These are phyloP conservation scores for Cylloceria caligata DNA, from an alignment of 2,888 invertebrate genomes.

Conservation along the genomic window DNA sequence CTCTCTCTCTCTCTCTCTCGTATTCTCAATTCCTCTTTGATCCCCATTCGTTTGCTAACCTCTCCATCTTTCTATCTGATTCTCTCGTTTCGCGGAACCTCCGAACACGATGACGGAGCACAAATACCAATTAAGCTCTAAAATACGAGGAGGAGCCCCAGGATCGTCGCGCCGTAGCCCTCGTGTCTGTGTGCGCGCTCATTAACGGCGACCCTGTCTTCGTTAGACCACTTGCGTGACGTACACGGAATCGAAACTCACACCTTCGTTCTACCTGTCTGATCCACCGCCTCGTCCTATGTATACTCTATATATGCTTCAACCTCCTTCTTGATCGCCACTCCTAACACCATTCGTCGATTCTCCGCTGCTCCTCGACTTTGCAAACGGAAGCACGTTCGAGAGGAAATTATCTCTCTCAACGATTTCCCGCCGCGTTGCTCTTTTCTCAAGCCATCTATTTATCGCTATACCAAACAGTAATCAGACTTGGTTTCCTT, in stretches of 20 bases:
- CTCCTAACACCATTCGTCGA: conserved; percentile 28
- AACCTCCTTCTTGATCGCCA: conserved; percentile 18
- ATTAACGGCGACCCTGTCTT: conserved; percentile 62
- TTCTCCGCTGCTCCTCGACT: conserved; percentile 18
- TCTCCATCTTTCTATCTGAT: conserved; percentile 36
- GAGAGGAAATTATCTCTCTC: conserved; percentile 53
- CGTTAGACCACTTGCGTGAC: conserved; percentile 63
- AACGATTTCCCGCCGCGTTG: conserved; percentile 44
- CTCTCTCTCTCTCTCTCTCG: too few relatives aligned
- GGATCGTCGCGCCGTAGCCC: conserved; percentile 47
- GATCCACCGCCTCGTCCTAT: neutral
- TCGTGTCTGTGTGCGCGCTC: conserved; percentile 51
- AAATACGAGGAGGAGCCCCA: conserved; percentile 54
- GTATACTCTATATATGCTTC: neutral
- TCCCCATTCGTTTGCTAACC: conserved; percentile 34
- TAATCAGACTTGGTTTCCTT: neutral
- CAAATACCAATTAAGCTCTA: conserved; percentile 66
- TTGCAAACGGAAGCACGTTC: conserved; percentile 35
- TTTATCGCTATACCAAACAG: conserved; percentile 19
- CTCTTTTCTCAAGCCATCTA: conserved; percentile 32
- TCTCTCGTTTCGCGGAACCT: conserved; percentile 32
- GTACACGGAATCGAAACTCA: conserved; percentile 51
- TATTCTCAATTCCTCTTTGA: conserved; percentile 14
- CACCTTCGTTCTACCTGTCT: conserved; percentile 8
- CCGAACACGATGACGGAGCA: conserved; percentile 58